Evolutionary conservation across 2,797 vertebrate species (phyloP).

Genomic region (Phoxinus dragarum): DNA sequence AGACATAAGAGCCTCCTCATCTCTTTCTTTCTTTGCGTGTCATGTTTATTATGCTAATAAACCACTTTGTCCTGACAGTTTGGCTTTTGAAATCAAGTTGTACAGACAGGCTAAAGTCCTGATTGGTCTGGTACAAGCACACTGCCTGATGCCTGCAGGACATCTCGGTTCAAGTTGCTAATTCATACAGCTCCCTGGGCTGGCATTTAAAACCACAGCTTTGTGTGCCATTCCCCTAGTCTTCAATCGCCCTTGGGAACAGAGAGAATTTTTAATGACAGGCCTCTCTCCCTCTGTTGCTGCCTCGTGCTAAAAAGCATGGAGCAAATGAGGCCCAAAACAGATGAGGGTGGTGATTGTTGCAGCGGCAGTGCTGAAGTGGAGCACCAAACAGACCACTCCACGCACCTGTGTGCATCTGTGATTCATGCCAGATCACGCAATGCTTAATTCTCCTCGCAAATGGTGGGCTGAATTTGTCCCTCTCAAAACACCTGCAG

Average conservation of each 20-base stretch:
- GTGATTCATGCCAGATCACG: constrained; percentile 51
- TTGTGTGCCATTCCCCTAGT: constrained; percentile 62
- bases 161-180: constrained; percentile 44
- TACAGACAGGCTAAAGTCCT: constrained; percentile 7
- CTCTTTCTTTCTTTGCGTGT: neutral
- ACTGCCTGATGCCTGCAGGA: constrained; percentile 47
- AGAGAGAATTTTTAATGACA: constrained; percentile 76
- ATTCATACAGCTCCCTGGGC: constrained; percentile 52
- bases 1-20: neutral
- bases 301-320: constrained; percentile 42
- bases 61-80: neutral
- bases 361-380: constrained; percentile 47
- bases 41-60: constrained; percentile 6
- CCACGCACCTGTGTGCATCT: constrained; percentile 57
- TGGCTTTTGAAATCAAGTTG: constrained; percentile 26
- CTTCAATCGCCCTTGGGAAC: constrained; percentile 67
- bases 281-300: constrained; percentile 24
- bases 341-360: constrained; percentile 48
- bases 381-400: constrained; percentile 61
- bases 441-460: constrained; percentile 34
- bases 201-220: constrained; percentile 66
- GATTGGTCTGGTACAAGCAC: constrained; percentile 51
- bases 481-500: constrained; percentile 52
- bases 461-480: constrained; percentile 29
- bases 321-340: constrained; percentile 56